These are phyloP conservation scores for Pseudonaja textilis DNA, from an alignment of 2,113 vertebrate species.

Conservation along the genomic window DNA sequence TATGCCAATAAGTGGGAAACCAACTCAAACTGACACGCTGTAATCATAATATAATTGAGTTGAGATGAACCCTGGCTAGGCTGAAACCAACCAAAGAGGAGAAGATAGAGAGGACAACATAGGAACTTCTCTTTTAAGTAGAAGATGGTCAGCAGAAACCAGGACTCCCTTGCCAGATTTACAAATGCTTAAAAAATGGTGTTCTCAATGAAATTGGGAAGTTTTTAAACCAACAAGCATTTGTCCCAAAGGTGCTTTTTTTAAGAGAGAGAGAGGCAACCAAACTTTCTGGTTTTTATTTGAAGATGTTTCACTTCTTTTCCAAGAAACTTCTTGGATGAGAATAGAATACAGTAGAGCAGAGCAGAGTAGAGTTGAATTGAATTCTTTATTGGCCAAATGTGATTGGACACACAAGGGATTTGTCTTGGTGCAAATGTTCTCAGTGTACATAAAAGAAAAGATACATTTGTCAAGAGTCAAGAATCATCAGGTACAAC, in stretches of 20 bases:
- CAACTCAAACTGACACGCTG: constrained; percentile 64
- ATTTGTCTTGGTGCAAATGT: too few species aligned
- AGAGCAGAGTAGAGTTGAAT: too few species aligned
- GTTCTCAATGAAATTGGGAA: constrained; percentile 56
- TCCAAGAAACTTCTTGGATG: too few species aligned
- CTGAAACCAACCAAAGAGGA: constrained; percentile 61
- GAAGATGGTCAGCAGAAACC: constrained; percentile 59
- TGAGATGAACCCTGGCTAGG: constrained; percentile 66
- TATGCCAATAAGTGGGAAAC: constrained; percentile 69
- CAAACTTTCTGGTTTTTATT: too few species aligned
- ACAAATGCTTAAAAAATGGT: constrained; percentile 64
- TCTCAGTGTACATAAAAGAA: too few species aligned
- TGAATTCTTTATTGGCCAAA: too few species aligned
- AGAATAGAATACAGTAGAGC: too few species aligned
- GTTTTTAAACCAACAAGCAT: constrained; percentile 55
- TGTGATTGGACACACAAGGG: too few species aligned
- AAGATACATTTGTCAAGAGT: too few species aligned
- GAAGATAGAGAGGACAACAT: constrained; percentile 54
- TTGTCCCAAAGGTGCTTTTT: neutral
- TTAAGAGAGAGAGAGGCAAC: too few species aligned
- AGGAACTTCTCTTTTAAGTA: constrained; percentile 56
- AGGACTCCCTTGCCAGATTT: constrained; percentile 56
- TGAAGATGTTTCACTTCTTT: too few species aligned
- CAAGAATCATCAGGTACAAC: too few species aligned
- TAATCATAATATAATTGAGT: constrained; percentile 74